Percentiles rank a stretch among this genome's conserved stretches.
These are phyloP conservation scores for Sisyra terminalis DNA, from an alignment of 2,888 invertebrate genomes.

Conservation along the genomic window DNA sequence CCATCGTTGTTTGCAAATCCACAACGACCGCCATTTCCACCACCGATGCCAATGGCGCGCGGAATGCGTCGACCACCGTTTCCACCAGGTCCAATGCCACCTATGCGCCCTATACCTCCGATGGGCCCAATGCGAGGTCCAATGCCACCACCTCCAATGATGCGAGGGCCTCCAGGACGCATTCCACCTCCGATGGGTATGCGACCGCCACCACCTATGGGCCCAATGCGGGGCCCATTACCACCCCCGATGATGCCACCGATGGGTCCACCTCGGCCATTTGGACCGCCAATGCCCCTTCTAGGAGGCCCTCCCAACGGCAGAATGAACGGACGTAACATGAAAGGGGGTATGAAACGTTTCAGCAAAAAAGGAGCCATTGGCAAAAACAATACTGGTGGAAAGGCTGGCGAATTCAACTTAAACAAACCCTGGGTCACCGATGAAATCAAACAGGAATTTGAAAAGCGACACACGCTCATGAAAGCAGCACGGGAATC, in stretches of 20 bases:
- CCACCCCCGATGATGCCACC: conserved; percentile 10
- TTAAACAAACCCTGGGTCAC: conserved; percentile 40
- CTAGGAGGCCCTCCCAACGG: conserved; percentile 11
- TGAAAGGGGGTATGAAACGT: conserved; percentile 5
- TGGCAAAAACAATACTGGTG: neutral
- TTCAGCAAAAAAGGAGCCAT: conserved; percentile 2
- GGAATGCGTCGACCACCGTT: conserved; percentile 18
- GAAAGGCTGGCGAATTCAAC: conserved; percentile 18
- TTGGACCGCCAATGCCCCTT: conserved; percentile 14
- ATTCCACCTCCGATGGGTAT: conserved; percentile 15
- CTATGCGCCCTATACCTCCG: conserved; percentile 12
- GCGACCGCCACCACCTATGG: conserved; percentile 17
- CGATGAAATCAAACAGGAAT: conserved; percentile 34
- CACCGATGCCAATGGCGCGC: conserved; percentile 10
- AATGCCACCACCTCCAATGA: conserved; percentile 12
- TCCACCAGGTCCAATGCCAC: conserved; percentile 14
- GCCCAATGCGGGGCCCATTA: conserved; percentile 8
- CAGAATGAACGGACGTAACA: conserved; percentile 1
- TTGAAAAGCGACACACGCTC: conserved; percentile 34
- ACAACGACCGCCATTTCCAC: conserved; percentile 8
- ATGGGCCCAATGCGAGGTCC: conserved; percentile 15
- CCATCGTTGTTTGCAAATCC: conserved; percentile 8
- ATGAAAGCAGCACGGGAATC: conserved; percentile 28
- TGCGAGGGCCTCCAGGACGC: conserved; percentile 10
- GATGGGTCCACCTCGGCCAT: conserved; percentile 12